A percentile compares a stretch with the other conserved stretches of the same genome.
phyloP scores from a whole-genome alignment of 2,797 vertebrate species.

The Perodicticus potto region DNA sequence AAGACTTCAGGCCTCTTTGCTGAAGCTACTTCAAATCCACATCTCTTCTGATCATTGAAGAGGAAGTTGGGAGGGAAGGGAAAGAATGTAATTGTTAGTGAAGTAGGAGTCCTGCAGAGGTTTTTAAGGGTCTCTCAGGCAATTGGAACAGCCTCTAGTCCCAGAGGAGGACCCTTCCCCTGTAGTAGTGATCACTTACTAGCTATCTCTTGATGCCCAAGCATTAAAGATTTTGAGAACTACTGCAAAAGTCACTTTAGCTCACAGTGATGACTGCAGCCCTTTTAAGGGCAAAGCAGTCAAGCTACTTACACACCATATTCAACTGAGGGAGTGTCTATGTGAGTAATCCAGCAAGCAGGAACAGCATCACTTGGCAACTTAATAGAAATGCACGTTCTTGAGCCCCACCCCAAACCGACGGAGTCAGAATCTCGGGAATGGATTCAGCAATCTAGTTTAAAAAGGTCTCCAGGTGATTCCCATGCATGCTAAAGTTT shows the following conservation, averaged over 20 bases:
- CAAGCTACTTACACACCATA: neutral
- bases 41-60: slow-evolving; percentile 42
- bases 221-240: slow-evolving; percentile 40
- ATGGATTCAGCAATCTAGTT: neutral
- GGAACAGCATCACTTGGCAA: neutral
- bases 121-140: neutral
- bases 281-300: neutral
- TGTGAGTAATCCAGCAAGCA: neutral
- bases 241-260: neutral
- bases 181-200: neutral
- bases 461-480: neutral
- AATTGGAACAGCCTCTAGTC: neutral
- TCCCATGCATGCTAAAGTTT: neutral
- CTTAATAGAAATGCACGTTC: neutral
- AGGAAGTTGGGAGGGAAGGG: neutral
- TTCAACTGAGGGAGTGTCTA: neutral
- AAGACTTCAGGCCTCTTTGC: slow-evolving; percentile 37
- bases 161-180: neutral
- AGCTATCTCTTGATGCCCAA: neutral
- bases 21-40: neutral
- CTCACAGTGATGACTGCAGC: neutral
- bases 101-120: neutral
- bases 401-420: neutral
- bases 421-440: neutral
- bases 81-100: neutral